phyloP scores from a whole-genome alignment of 92 coral and sea anemone genomes.

The Epizoanthus scotinus region DNA sequence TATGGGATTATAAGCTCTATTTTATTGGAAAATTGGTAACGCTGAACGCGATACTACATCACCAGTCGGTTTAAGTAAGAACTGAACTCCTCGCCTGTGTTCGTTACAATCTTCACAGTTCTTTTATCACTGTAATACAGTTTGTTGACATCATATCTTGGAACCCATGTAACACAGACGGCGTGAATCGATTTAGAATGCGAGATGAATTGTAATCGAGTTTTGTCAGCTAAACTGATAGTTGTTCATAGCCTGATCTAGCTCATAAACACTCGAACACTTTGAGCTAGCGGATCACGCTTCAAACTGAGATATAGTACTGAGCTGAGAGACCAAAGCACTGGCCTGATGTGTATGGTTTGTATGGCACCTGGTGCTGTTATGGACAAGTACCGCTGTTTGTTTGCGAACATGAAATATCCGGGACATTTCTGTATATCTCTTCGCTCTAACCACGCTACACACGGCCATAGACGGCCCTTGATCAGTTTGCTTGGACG shows the following conservation, averaged over 20 bases:
- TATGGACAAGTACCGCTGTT: not conserved
- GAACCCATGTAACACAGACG: not conserved
- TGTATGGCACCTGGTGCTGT: not conserved
- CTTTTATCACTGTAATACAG: not conserved
- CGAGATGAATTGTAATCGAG: not conserved
- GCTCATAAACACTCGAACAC: not conserved
- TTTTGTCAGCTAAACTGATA: constrained; percentile 9
- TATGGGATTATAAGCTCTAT: too few species aligned
- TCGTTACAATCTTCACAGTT: not conserved
- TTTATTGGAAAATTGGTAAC: not conserved
- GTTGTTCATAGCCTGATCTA: not conserved
- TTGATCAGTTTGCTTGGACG: too few species aligned
- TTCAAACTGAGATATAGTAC: not conserved
- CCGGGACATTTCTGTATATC: not conserved
- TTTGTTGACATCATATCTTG: not conserved
- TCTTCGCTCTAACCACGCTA: not conserved
- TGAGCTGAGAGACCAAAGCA: not conserved
- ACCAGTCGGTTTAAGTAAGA: not conserved
- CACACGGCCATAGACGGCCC: not conserved
- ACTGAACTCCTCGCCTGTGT: not conserved
- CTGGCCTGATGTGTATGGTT: not conserved
- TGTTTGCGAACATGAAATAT: constrained; percentile 9
- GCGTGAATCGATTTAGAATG: not conserved
- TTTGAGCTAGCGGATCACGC: not conserved
- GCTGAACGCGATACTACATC: not conserved